Evolutionary conservation across 2,797 vertebrate genomes (phyloP), one percentile per base, ranked within the genome.

Genomic region (Triplophysa bombifrons): DNA sequence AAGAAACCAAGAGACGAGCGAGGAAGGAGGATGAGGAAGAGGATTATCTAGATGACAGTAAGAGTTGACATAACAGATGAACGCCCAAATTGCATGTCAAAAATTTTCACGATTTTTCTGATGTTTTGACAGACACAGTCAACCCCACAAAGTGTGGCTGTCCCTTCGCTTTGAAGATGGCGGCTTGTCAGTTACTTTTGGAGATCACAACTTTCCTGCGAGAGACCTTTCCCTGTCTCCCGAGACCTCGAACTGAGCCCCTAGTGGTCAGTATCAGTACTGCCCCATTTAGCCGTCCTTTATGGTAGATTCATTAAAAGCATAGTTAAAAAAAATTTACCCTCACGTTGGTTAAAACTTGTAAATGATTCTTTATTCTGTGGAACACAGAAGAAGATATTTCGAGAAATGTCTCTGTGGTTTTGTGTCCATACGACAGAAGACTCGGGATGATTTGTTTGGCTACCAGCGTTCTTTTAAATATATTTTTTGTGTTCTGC

Each of bases 21-120:
- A 96, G 95, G 68, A 99, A 98, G 87, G 98, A 99, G 86, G 98
- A 99, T 74, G 97, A 99, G 89, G 97, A 99, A 64, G 98, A 99
- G 93, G 98, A 99, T 90, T 99, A 97, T 92, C 93, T 99, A 91
- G 97, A 99, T 90, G 98, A 99, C 94, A 99, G 98, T 99, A 94
- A 95, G 97, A 66, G 14, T 63, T 92, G 92, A 38, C 48, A 51
- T 8, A 14, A 56, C 61, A 3, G 9, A 20, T 25, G 5, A 50
- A 10, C 30, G 4, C 51, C 14, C 51, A 48, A 46, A 46, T 13
- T 11, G 44, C 44, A 13, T 13, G 12, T 13, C 0, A 13, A 46
- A 13, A 46, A 11, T 48, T 48, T 48, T 48, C 46, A 48, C 38
- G 2, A 16, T 9, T 55, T 30, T 80, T 76, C 10, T 41, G 10